Evolutionary conservation across 2,888 invertebrate genomes (phyloP).

Genomic region (Scaptomyza parva): DNA sequence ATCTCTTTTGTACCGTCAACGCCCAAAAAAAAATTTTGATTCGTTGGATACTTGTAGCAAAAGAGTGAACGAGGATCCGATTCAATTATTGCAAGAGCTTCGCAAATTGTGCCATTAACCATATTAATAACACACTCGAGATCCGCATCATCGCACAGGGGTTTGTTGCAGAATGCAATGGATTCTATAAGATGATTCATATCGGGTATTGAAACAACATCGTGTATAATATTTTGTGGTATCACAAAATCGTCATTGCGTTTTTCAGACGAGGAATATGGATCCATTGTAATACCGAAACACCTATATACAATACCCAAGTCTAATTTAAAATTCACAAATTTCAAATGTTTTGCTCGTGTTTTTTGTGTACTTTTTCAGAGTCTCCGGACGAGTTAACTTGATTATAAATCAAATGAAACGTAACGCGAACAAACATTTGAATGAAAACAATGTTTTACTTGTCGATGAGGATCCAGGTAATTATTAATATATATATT

Average conservation of each 20-base stretch:
- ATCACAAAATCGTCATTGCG: not conserved
- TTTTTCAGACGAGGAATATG: not conserved
- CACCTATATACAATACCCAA: not conserved
- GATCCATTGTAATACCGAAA: not conserved
- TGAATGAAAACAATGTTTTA: constrained; percentile 79
- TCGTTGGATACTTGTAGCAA: constrained; percentile 63
- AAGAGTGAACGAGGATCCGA: constrained; percentile 66
- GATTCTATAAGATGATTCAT: constrained; percentile 4
- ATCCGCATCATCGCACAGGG: constrained; percentile 56
- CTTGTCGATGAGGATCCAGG: constrained; percentile 81
- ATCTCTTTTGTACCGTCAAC: no score
- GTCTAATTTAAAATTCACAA: constrained; percentile 16
- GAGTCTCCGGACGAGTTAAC: constrained; percentile 83
- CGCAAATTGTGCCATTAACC: constrained; percentile 55
- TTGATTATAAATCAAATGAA: constrained; percentile 84
- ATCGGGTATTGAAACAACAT: not conserved
- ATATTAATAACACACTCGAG: constrained; percentile 53
- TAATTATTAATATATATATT: constrained; percentile 39
- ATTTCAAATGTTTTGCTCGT: not conserved
- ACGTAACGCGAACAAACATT: constrained; percentile 77
- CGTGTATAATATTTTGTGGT: not conserved
- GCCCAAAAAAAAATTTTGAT: not conserved
- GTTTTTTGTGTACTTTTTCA: constrained; percentile 46
- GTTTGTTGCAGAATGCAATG: constrained; percentile 42
- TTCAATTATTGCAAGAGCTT: constrained; percentile 60